A percentile compares a stretch with the other conserved stretches of the same genome.
Evolutionary conservation across 1,140 invertebrate species (phyloP).

Genomic region (Chironomus striatipennis): DNA sequence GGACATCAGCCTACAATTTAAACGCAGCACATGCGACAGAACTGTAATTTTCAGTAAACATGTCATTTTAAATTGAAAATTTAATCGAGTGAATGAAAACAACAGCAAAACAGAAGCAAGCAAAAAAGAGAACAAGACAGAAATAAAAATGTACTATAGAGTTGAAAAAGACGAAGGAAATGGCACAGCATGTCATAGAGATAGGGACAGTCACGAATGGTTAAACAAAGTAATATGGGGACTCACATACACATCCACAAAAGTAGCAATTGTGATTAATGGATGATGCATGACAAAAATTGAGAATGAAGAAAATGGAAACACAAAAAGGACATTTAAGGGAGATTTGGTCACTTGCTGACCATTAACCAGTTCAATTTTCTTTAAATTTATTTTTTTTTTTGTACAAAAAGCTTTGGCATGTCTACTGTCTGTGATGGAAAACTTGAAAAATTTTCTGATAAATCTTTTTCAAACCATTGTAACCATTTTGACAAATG

Average conservation of each 20-base stretch:
- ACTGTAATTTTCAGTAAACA: constrained; percentile 14
- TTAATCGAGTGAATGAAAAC: constrained; percentile 13
- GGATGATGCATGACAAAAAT: background rate
- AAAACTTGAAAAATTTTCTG: background rate
- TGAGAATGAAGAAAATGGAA: background rate
- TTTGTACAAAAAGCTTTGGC: background rate
- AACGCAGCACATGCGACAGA: background rate
- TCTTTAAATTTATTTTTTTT: background rate
- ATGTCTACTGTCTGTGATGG: background rate
- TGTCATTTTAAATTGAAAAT: constrained; percentile 15
- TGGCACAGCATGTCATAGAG: too few species aligned
- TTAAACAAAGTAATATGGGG: background rate
- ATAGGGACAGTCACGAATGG: constrained; percentile 5
- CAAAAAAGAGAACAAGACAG: too few species aligned
- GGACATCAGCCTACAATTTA: background rate
- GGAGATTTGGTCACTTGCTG: background rate
- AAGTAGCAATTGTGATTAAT: background rate
- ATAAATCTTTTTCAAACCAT: background rate
- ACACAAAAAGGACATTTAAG: too few species aligned
- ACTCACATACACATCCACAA: background rate
- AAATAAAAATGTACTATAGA: background rate
- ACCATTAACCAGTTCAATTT: background rate
- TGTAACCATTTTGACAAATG: too few species aligned
- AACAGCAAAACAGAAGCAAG: background rate
- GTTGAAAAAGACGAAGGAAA: background rate